These are phyloP conservation scores for Poecilus cupreus DNA, from an alignment of 2,888 invertebrate species.

Conservation along the genomic window DNA sequence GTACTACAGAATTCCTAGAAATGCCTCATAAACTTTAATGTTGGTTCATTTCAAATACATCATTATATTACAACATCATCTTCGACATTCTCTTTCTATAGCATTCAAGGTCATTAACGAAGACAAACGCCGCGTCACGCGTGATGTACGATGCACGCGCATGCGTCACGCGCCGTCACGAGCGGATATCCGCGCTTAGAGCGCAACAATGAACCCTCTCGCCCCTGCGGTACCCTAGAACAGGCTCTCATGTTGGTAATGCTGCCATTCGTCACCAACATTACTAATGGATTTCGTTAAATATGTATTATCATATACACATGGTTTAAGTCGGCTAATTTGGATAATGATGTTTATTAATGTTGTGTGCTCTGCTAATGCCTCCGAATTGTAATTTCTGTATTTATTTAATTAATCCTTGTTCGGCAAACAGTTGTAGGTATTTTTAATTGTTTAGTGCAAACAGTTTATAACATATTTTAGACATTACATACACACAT, in stretches of 20 bases:
- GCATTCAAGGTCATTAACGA: background rate
- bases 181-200: background rate
- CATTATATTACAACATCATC: too few relatives aligned
- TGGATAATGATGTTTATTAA: background rate
- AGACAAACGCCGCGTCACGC: background rate
- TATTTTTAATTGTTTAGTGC: too few relatives aligned
- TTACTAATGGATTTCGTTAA: background rate
- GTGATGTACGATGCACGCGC: background rate
- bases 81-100: background rate
- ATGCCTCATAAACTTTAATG: too few relatives aligned
- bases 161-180: constrained; percentile 6
- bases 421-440: too few relatives aligned
- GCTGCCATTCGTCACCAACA: background rate
- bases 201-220: background rate
- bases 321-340: background rate
- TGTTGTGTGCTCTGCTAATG: too few relatives aligned
- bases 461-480: too few relatives aligned
- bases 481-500: too few relatives aligned
- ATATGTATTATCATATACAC: background rate
- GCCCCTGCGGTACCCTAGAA: background rate
- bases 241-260: background rate
- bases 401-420: too few relatives aligned
- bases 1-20: too few relatives aligned
- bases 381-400: too few relatives aligned
- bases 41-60: too few relatives aligned